Conservation (phyloP, 2,797 vertebrate genomes). For the Holocentrus rufus region DNA sequence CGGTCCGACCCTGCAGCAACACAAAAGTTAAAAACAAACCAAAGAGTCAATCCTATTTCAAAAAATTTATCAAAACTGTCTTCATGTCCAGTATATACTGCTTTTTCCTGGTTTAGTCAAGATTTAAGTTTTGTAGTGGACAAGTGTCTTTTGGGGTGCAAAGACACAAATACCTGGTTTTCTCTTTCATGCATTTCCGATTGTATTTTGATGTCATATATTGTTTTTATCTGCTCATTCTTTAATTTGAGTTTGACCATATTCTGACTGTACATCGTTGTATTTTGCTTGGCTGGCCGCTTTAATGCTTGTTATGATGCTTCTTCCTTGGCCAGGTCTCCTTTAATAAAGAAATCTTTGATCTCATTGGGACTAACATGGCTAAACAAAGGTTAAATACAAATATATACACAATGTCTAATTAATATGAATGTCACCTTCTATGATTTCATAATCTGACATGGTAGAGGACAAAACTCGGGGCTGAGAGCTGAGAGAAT, state of each 20-base stretch:
- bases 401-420: not conserved
- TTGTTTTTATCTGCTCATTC: not conserved
- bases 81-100: too few species aligned
- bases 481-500: conserved; percentile 3
- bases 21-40: conserved; percentile 35
- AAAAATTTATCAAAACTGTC: not conserved
- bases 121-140: not conserved
- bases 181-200: not conserved
- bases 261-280: too few species aligned
- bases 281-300: too few species aligned
- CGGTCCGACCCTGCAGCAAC: conserved; percentile 88
- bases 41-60: not conserved
- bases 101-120: too few species aligned
- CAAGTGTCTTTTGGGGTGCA: too few species aligned
- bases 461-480: conserved; percentile 1
- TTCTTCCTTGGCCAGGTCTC: not conserved
- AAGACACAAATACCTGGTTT: too few species aligned
- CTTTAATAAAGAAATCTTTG: not conserved
- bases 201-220: not conserved
- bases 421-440: not conserved
- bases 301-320: not conserved
- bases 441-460: not conserved
- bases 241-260: too few species aligned
- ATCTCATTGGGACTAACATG: not conserved
- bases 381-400: conserved; percentile 5